Percentiles rank a stretch among this genome's conserved stretches.
These are phyloP conservation scores for Penaeus indicus DNA, from an alignment of 1,140 invertebrate genomes.

Conservation along the genomic window DNA sequence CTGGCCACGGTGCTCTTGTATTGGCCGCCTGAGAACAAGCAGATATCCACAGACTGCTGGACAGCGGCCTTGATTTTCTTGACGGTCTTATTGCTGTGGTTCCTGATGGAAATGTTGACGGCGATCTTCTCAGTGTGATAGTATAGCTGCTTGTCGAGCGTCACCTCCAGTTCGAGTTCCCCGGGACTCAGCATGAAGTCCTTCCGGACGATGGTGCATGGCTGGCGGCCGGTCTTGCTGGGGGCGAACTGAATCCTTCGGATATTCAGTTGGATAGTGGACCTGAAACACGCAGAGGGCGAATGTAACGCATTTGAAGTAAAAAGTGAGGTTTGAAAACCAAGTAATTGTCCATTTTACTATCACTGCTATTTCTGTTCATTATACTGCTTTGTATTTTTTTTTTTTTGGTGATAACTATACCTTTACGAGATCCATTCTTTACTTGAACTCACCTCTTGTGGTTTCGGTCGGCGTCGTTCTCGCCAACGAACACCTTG, in stretches of 20 bases:
- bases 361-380: too few species aligned
- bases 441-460: constrained; percentile 74
- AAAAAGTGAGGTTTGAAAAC: too few species aligned
- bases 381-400: too few species aligned
- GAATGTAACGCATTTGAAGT: too few species aligned
- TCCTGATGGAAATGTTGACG: constrained; percentile 93
- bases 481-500: constrained; percentile 87
- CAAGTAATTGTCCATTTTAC: too few species aligned
- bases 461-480: constrained; percentile 84
- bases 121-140: constrained; percentile 95
- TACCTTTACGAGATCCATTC: not conserved
- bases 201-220: constrained; percentile 94
- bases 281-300: constrained; percentile 51
- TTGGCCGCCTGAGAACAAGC: constrained; percentile 98
- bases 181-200: constrained; percentile 97
- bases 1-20: constrained; percentile 94
- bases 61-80: constrained; percentile 76
- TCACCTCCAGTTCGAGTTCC: constrained; percentile 94
- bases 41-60: constrained; percentile 96
- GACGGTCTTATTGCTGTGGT: constrained; percentile 98
- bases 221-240: constrained; percentile 87
- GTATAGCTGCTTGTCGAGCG: constrained; percentile 93
- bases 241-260: constrained; percentile 78
- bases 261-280: constrained; percentile 84
- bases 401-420: too few species aligned